A percentile compares a stretch with the other conserved stretches of the same genome.
These are phyloP conservation scores for Venustoraphidia nigricollis DNA, from an alignment of 2,888 invertebrate species.

Conservation along the genomic window DNA sequence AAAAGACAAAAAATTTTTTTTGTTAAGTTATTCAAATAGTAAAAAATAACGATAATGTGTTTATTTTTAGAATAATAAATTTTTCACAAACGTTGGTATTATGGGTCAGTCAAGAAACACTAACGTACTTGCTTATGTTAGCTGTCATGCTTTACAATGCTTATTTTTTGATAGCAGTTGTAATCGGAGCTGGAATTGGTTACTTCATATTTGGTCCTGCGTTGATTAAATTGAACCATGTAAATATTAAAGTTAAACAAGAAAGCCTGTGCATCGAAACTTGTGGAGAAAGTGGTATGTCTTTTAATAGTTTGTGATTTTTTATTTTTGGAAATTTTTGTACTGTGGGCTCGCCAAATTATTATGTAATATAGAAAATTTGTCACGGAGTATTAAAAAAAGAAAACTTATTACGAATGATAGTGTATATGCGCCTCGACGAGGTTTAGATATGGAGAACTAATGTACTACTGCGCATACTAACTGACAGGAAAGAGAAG, in stretches of 20 bases:
- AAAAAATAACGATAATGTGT: slow-evolving; percentile 3
- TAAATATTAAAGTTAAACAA: slow-evolving; percentile 29
- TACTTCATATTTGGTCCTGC: slow-evolving; percentile 38
- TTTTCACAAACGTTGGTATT: slow-evolving; percentile 22
- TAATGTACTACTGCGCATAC: too few species aligned
- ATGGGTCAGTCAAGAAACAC: slow-evolving; percentile 26
- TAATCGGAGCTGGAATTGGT: slow-evolving; percentile 44
- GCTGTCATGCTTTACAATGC: slow-evolving; percentile 60
- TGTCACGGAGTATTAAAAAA: too few species aligned
- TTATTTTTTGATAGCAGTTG: slow-evolving; percentile 45
- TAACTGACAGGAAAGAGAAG: too few species aligned
- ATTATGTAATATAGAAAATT: too few species aligned
- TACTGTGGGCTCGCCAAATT: too few species aligned
- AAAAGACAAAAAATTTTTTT: too few species aligned
- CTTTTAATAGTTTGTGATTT: too few species aligned
- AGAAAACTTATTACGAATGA: too few species aligned
- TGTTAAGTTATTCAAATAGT: too few species aligned
- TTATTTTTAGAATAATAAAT: slow-evolving; percentile 20
- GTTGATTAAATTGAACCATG: slow-evolving; percentile 34
- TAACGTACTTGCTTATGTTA: slow-evolving; percentile 57
- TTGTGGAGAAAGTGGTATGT: slow-evolving; percentile 31
- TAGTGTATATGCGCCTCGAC: too few species aligned
- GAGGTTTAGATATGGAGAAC: too few species aligned
- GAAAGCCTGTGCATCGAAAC: slow-evolving; percentile 27
- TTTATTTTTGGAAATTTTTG: too few species aligned